phyloP scores from a whole-genome alignment of 2,797 vertebrate species.

The Anabacerthia variegaticeps region DNA sequence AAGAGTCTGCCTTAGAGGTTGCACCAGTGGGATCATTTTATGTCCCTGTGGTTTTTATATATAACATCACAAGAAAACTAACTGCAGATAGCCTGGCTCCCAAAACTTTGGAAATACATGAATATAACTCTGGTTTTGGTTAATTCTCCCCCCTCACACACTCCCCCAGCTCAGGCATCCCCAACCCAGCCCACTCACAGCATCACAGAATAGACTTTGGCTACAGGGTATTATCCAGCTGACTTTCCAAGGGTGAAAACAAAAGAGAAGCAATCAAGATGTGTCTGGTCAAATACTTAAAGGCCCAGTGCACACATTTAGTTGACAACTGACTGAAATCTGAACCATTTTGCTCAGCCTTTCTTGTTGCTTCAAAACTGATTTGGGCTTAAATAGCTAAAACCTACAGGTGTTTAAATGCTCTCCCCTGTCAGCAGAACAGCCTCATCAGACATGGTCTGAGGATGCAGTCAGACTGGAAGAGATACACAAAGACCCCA shows the following conservation, averaged over 20 bases:
- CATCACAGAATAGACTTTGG: neutral
- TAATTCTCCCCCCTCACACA: neutral
- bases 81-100: neutral
- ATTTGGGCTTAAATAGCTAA: slow-evolving; percentile 71
- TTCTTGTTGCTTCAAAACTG: slow-evolving; percentile 75
- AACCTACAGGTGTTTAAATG: slow-evolving; percentile 76
- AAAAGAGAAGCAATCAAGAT: slow-evolving; percentile 76
- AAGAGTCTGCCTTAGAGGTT: neutral
- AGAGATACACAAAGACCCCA: slow-evolving; percentile 60
- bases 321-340: slow-evolving; percentile 79
- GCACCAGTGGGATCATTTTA: neutral
- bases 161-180: neutral
- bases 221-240: slow-evolving; percentile 53
- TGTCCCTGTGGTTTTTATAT: neutral
- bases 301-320: slow-evolving; percentile 79
- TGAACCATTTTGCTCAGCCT: slow-evolving; percentile 73
- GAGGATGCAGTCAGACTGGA: slow-evolving; percentile 59
- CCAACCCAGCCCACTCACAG: neutral
- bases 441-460: slow-evolving; percentile 51
- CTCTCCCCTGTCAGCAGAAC: slow-evolving; percentile 72
- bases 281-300: slow-evolving; percentile 77
- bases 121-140: neutral
- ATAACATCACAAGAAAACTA: neutral
- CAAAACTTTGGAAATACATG: neutral
- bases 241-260: slow-evolving; percentile 64